Conservation (phyloP, 2,113 vertebrate genomes). For the Cheirogaleus medius region DNA sequence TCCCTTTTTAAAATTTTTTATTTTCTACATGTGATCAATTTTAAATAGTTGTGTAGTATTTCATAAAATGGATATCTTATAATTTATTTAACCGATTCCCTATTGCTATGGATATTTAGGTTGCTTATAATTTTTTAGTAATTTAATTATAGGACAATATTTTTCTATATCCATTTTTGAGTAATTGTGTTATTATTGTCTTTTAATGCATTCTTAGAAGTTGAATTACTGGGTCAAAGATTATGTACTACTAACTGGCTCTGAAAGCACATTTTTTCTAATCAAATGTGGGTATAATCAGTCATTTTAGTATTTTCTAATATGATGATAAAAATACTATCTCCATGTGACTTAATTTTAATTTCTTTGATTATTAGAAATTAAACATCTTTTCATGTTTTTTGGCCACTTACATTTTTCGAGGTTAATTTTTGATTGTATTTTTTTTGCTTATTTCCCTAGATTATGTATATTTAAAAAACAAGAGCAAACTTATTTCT, state of each 20-base stretch:
- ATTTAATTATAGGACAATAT: background rate
- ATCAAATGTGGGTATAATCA: background rate
- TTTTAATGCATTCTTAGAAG: background rate
- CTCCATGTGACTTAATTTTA: background rate
- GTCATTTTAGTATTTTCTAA: constrained; percentile 11
- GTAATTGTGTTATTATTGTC: background rate
- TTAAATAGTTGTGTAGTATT: background rate
- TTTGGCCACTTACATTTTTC: background rate
- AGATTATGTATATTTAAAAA: background rate
- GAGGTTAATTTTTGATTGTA: constrained; percentile 29
- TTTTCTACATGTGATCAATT: background rate
- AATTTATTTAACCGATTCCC: background rate
- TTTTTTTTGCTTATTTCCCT: background rate
- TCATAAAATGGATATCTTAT: background rate
- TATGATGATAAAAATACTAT: background rate
- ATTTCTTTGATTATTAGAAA: constrained; percentile 15
- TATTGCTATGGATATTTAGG: background rate
- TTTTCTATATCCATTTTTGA: constrained; percentile 10
- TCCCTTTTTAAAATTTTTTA: background rate
- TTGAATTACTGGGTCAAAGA: constrained; percentile 4
- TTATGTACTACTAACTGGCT: background rate
- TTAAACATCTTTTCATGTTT: background rate
- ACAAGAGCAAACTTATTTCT: background rate
- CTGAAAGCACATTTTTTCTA: background rate
- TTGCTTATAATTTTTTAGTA: background rate